Evolutionary conservation across 2,797 vertebrate species (phyloP).

Genomic region (Oreortyx pictus): DNA sequence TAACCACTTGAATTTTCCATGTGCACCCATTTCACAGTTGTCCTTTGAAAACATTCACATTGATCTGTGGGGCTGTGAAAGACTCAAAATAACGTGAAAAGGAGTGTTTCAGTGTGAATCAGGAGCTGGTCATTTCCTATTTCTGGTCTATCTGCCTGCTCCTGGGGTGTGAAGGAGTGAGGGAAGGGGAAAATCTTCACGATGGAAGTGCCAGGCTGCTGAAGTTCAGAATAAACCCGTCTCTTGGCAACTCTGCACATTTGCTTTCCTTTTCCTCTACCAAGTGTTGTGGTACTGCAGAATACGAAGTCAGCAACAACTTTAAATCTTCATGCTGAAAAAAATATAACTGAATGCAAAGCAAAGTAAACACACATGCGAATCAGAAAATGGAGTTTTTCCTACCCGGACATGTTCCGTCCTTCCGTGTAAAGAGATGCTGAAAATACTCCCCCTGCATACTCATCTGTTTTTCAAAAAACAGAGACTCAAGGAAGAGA

Average conservation of each 20-base stretch:
- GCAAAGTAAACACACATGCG: constrained; percentile 30
- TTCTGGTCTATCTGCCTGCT: constrained; percentile 18
- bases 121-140: constrained; percentile 38
- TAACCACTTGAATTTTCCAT: constrained; percentile 29
- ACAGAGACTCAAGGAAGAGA: neutral
- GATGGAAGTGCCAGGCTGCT: constrained; percentile 32
- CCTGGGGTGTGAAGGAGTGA: neutral
- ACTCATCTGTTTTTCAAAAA: neutral
- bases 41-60: constrained; percentile 11
- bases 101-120: neutral
- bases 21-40: constrained; percentile 11
- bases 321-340: constrained; percentile 8
- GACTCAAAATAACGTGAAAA: constrained; percentile 14
- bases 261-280: constrained; percentile 54
- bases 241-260: constrained; percentile 49
- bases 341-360: constrained; percentile 7
- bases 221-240: constrained; percentile 51
- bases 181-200: neutral
- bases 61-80: constrained; percentile 9
- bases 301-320: constrained; percentile 61
- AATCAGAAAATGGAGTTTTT: constrained; percentile 48
- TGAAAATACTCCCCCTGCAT: constrained; percentile 14
- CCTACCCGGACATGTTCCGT: neutral
- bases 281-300: constrained; percentile 52
- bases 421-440: neutral